Base-by-base conservation (phyloP, 2,888 invertebrate species). In the Chloroclysta siterata region DNA sequence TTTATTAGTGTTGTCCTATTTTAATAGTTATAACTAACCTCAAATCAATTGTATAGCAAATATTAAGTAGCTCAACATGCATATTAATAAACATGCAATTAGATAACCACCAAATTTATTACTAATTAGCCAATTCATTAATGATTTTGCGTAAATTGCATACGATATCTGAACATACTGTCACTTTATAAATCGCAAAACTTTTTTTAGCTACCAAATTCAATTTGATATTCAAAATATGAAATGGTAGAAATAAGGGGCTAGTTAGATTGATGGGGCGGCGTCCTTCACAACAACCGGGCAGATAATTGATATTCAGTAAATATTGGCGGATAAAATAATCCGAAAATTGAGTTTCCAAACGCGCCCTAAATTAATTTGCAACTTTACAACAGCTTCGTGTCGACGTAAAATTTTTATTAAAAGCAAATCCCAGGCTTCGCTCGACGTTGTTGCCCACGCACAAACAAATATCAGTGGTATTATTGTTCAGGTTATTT, bases 281-380 rank as follows among this genome's bases (percentile, higher is more conserved):
- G 71, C 74, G 75, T 72, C 74, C 72, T 69, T 63, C 69, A 65
- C 68, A 70, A 72, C 69, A 73, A 74, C 73, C 71, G 71, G 75
- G 73, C 72, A 82, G 85, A 89, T 92, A 90, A 91, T 91, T 90
- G 91, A 89, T 90, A 89, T 88, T 89, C 89, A 82, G 90, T 89
- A 89, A 92, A 91, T 90, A 91, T 91, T 91, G 89, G 85, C 83
- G 87, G 85, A 89, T 88, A 87, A 89, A 91, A 90, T 89, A 88
- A 87, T 89, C 86, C 80, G 86, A 84, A 90, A 91, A 91, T 90
- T 90, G 89, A 90, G 90, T 92, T 92, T 83, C 82, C 86, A 81
- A 85, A 87, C 88, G 84, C 85, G 80, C 84, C 80, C 88, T 87
- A 89, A 91, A 90, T 92, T 90, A 92, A 92, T 91, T 92, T 90